These are phyloP conservation scores for Gymnodraco acuticeps DNA, from an alignment of 2,797 vertebrate genomes.

Conservation along the genomic window DNA sequence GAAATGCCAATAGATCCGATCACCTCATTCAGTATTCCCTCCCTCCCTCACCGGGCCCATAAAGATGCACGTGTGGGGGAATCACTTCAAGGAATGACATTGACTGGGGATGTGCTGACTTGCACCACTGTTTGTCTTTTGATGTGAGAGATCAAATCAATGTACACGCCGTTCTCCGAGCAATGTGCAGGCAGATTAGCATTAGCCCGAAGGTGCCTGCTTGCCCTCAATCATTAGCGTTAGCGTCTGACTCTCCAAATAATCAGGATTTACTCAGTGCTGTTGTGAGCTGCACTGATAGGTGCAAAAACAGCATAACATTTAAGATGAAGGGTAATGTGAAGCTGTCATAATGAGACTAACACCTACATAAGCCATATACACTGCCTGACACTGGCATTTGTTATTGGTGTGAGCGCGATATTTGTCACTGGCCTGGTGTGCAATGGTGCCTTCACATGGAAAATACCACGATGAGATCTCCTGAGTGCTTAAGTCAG, in stretches of 20 bases:
- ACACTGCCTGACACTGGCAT: constrained; percentile 75
- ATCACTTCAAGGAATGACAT: constrained; percentile 99
- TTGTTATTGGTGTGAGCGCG: constrained; percentile 76
- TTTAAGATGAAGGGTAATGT: constrained; percentile 58
- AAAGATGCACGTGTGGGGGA: constrained; percentile 93
- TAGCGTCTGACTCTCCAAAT: constrained; percentile 79
- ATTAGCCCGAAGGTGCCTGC: constrained; percentile 89
- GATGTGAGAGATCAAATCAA: constrained; percentile 99
- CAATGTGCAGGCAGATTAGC: constrained; percentile 94
- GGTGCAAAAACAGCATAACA: constrained; percentile 34
- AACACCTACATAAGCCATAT: constrained; percentile 62
- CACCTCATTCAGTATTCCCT: constrained; percentile 90
- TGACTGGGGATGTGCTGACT: constrained; percentile 99
- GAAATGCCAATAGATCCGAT: constrained; percentile 99
- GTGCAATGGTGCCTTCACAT: constrained; percentile 83
- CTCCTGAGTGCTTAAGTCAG: constrained; percentile 83
- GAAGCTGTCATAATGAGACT: constrained; percentile 70
- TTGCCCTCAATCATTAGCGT: constrained; percentile 84
- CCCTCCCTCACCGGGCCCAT: constrained; percentile 76
- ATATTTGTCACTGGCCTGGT: constrained; percentile 83
- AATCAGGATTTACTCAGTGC: constrained; percentile 78
- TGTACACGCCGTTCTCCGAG: constrained; percentile 93
- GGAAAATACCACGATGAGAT: constrained; percentile 83
- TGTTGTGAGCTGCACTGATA: constrained; percentile 30
- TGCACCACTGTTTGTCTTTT: constrained; percentile 99